Percentiles rank a stretch among this genome's conserved stretches.
Conservation (phyloP, 2,888 invertebrate genomes). For the Cactoblastis cactorum region DNA sequence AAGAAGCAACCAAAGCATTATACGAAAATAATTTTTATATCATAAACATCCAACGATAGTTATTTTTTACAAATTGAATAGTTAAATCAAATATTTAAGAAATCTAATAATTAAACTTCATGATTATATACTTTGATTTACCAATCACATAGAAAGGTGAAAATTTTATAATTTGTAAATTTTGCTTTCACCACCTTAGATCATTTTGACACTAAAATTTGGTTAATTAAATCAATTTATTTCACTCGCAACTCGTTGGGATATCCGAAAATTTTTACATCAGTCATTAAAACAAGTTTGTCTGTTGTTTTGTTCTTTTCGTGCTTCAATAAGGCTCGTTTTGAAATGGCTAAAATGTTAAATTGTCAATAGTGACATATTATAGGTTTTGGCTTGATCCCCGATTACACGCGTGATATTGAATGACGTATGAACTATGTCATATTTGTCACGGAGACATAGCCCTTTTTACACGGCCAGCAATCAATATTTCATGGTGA, state of each 20-base stretch:
- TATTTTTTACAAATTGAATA: too few species aligned
- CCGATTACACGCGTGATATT: slow-evolving; percentile 25
- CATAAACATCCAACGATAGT: too few species aligned
- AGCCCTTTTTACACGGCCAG: not conserved
- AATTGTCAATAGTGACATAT: not conserved
- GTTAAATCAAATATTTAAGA: too few species aligned
- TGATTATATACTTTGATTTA: not conserved
- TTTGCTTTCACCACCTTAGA: not conserved
- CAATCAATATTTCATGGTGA: too few species aligned
- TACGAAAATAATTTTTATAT: too few species aligned
- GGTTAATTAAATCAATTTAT: slow-evolving; percentile 8
- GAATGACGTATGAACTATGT: slow-evolving; percentile 24
- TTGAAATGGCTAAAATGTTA: not conserved
- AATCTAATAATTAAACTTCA: too few species aligned
- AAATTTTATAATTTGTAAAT: not conserved
- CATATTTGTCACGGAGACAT: slow-evolving; percentile 29
- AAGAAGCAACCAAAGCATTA: too few species aligned
- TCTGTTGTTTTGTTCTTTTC: not conserved
- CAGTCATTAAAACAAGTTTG: not conserved
- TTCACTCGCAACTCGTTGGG: not conserved
- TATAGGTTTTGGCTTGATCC: slow-evolving; percentile 23
- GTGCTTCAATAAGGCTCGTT: not conserved
- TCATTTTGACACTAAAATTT: not conserved
- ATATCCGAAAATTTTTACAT: slow-evolving; percentile 13
- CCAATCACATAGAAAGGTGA: not conserved